phyloP scores from a whole-genome alignment of 1,140 invertebrate species.

The Macrobrachium nipponense region DNA sequence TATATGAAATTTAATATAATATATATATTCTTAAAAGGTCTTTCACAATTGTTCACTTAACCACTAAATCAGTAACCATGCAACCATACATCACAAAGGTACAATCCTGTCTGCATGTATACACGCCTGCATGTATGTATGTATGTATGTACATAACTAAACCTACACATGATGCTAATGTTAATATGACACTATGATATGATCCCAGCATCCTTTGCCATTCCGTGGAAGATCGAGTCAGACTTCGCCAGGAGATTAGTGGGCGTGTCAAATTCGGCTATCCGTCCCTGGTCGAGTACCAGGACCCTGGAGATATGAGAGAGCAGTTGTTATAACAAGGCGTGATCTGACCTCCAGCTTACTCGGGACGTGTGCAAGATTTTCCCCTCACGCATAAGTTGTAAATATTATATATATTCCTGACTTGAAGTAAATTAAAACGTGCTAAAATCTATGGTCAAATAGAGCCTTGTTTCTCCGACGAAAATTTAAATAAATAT shows the following conservation, averaged over 20 bases:
- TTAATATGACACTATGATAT: conserved; percentile 37
- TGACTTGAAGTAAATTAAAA: too few relatives aligned
- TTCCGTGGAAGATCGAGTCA: conserved; percentile 86
- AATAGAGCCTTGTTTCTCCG: too few relatives aligned
- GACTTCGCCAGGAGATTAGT: conserved; percentile 79
- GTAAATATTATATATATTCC: too few relatives aligned
- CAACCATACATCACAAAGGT: not conserved
- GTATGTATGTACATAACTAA: not conserved
- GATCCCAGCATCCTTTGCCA: conserved; percentile 90
- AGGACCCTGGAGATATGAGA: conserved; percentile 76
- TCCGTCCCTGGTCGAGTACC: conserved; percentile 87
- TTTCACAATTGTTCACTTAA: too few relatives aligned
- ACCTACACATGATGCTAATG: not conserved
- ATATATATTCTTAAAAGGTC: not conserved
- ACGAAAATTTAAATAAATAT: too few relatives aligned
- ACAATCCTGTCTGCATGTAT: not conserved
- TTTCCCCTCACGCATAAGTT: too few relatives aligned
- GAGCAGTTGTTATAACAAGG: not conserved
- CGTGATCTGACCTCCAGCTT: too few relatives aligned
- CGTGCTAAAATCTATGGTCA: too few relatives aligned
- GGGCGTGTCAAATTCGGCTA: conserved; percentile 86
- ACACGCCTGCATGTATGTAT: not conserved
- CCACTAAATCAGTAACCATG: too few relatives aligned
- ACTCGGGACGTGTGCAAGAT: too few relatives aligned
- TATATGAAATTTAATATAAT: not conserved